A percentile compares a stretch with the other conserved stretches of the same genome.
Conservation (phyloP, 2,888 invertebrate species). For the Agrilus mali region DNA sequence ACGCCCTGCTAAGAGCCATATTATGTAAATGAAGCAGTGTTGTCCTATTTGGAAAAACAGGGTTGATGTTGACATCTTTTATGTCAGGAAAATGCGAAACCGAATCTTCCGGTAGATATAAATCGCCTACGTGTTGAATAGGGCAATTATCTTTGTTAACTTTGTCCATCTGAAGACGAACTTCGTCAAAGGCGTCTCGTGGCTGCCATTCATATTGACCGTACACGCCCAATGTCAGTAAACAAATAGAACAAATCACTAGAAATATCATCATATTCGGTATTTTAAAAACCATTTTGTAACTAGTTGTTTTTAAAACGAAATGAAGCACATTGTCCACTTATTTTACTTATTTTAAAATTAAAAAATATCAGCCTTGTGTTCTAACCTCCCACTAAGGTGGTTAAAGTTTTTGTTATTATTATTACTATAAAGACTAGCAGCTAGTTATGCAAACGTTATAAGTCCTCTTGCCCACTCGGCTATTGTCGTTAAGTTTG, state of each 20-base stretch:
- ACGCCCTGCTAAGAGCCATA: slow-evolving; percentile 90
- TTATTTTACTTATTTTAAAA: no score
- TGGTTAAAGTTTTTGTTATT: no score
- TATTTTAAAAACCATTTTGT: no score
- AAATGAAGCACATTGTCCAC: no score
- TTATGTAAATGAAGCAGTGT: slow-evolving; percentile 88
- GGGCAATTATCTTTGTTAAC: slow-evolving; percentile 81
- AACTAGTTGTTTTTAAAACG: no score
- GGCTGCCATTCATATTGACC: slow-evolving; percentile 88
- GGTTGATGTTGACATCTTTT: slow-evolving; percentile 87
- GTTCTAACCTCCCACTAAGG: no score
- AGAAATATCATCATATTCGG: no score
- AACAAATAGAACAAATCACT: slow-evolving; percentile 8
- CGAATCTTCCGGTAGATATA: slow-evolving; percentile 71
- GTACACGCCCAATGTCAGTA: slow-evolving; percentile 40
- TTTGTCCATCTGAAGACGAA: slow-evolving; percentile 70
- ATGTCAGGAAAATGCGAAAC: slow-evolving; percentile 89
- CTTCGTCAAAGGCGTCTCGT: slow-evolving; percentile 80
- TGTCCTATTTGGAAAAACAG: slow-evolving; percentile 89
- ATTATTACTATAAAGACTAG: no score
- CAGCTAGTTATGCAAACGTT: no score
- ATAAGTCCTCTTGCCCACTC: no score
- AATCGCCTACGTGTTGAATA: slow-evolving; percentile 70
- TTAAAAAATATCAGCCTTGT: no score
- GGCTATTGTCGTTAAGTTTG: no score